Evolutionary conservation across 2,113 vertebrate species (phyloP), one percentile per base, ranked within the genome.

Genomic region (Cynoglossus semilaevis): DNA sequence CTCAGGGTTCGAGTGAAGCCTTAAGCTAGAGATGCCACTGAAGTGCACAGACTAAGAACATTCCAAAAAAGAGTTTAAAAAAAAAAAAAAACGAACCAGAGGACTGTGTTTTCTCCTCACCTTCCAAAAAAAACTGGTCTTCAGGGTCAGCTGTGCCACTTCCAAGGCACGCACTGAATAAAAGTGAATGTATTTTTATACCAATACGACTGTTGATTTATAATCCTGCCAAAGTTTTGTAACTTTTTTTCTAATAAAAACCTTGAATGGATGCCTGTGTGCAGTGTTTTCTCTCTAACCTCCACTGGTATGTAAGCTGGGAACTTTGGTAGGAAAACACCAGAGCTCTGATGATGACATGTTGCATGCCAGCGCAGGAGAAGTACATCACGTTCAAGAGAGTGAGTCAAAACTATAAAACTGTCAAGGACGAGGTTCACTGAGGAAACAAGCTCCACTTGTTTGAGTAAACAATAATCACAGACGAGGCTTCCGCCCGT

Each of bases 101-200:
- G 80, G 80, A 83, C 60, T 18, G 16, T 41, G 71, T 60, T 74
- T 62, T 67, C 41, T 80, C 70, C 81, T 88, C 69, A 70, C 66
- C 68, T 86, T 82, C 82, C 85, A 84, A 79, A 83, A n/a, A 74
- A 62, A 50, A 74, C 55, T 58, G 43, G 74, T 70, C 66, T 68
- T 89, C 82, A 85, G 85, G 83, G 83, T 89, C 72, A 73, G 65
- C 62, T 76, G 68, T 74, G 69, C 37, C n/a, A 79, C 55, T 35
- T 74, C 9, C 37, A 40, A 56, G 77, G 74, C 76, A 69, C 22
- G 47, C 81, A 70, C 76, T 88, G 76, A 79, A 74, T 61, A 51
- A 29, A 63, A 50, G 77, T 11, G 63, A 86, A 81, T 89, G 77
- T 89, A 79, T 89, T 90, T 83, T 88, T 86, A 66, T 87, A 88